Base-by-base conservation (phyloP, 2,888 invertebrate genomes). In the Trachelus tabidus region DNA sequence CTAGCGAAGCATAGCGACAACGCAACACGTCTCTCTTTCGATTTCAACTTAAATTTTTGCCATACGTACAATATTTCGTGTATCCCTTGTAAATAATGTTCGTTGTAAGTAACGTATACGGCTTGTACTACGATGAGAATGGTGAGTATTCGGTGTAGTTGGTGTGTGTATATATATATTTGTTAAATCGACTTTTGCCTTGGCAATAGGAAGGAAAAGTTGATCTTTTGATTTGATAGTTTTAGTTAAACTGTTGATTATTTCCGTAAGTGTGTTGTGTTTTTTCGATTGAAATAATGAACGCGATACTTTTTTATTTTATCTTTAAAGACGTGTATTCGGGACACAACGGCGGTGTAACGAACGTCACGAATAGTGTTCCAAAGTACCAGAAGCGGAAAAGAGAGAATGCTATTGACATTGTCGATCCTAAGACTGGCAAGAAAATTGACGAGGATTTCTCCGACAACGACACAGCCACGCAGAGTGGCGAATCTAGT, bases 371-470 rank as follows among this genome's bases (percentile, higher is more conserved):
- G 73, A 80, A 77, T 71, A 78, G 73, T 79, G 83, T 40, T 68
- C 80, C 85, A 68, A 87, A 83, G 79, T 83, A 84, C 68, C 76
- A 73, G 34, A 87, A 83, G 75, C 85, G 83, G 79, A 89, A 90
- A 79, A 86, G 88, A 79, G 80, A 83, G 81, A 86, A 91, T 83
- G 92, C 92, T 69, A 88, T 93, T 74, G 90, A 91, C 79, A 93
- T 94, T 30, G 92, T 93, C 30, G 88, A 94, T 89, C 93, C 94
- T 2, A 82, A 87, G 75, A 93, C 93, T 69, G 92, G 93, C 81
- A 93, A 93, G 92, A 93, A 93, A 81, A 92, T 94, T 79, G 92
- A 93, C 76, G 93, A 93, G 82, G 89, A 92, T 83, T 92, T 91
- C 86, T 87, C 91, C 83, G 92, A 91, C 85, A 92, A 92, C 87